These are phyloP conservation scores for Stegana nigrithorax DNA, from an alignment of 2,888 invertebrate genomes.

Conservation along the genomic window DNA sequence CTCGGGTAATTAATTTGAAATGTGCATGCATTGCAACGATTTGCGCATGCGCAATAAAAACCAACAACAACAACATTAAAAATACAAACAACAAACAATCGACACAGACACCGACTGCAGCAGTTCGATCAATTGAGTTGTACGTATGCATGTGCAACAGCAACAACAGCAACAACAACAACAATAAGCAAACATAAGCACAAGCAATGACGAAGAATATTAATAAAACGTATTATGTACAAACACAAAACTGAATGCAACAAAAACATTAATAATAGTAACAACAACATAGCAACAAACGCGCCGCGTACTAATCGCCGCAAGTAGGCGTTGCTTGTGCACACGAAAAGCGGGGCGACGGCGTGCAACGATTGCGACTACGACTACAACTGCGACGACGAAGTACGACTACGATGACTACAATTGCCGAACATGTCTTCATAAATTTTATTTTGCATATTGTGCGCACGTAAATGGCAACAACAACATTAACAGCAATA, in stretches of 20 bases:
- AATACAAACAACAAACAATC: no score
- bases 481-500: no score
- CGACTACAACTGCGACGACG: constrained; percentile 27
- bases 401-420: constrained; percentile 42
- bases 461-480: no score
- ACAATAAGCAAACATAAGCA: not conserved
- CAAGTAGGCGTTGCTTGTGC: constrained; percentile 37
- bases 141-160: no score
- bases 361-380: constrained; percentile 1
- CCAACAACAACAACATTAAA: not conserved
- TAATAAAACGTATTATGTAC: no score
- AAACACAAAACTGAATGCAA: no score
- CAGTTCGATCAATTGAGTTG: constrained; percentile 47
- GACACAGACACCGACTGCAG: not conserved
- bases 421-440: constrained; percentile 60
- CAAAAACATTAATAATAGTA: no score
- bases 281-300: no score
- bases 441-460: constrained; percentile 49
- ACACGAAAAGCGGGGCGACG: not conserved
- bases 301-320: constrained; percentile 23
- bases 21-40: constrained; percentile 17
- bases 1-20: constrained; percentile 55
- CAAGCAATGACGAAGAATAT: not conserved
- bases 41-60: no score
- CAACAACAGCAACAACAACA: not conserved